Evolutionary conservation across 2,888 invertebrate species (phyloP).

Genomic region (Parnassius mnemosyne): DNA sequence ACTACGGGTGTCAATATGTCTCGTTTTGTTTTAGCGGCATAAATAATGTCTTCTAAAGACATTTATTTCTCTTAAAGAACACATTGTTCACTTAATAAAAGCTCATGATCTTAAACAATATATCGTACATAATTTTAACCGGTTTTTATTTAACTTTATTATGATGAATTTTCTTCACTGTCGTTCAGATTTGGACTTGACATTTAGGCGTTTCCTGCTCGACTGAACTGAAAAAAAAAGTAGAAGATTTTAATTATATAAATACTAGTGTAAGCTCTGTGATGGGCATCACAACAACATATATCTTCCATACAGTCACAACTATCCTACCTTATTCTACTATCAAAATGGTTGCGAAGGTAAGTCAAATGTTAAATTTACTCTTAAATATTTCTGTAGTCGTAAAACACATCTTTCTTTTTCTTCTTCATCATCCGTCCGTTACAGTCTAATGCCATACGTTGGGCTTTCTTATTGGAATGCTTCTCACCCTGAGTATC

Average conservation of each 20-base stretch:
- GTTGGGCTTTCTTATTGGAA: not conserved
- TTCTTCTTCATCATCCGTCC: too few species aligned
- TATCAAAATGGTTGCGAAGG: slow-evolving; percentile 67
- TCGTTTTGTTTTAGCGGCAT: too few species aligned
- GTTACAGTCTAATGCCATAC: too few species aligned
- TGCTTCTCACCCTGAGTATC: not conserved
- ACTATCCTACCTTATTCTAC: slow-evolving; percentile 33
- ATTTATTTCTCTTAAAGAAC: too few species aligned
- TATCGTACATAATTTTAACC: slow-evolving; percentile 12
- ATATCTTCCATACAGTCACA: slow-evolving; percentile 53
- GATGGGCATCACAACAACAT: slow-evolving; percentile 43
- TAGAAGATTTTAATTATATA: slow-evolving; percentile 42
- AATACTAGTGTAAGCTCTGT: slow-evolving; percentile 36
- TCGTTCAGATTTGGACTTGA: slow-evolving; percentile 21
- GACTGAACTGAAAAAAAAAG: slow-evolving; percentile 14
- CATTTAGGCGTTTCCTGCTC: slow-evolving; percentile 22
- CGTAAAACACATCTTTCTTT: too few species aligned
- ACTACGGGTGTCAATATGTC: too few species aligned
- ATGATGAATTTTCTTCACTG: slow-evolving; percentile 3
- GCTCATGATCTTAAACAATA: not conserved
- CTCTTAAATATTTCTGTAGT: not conserved
- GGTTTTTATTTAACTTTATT: slow-evolving; percentile 15
- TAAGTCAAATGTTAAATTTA: slow-evolving; percentile 33
- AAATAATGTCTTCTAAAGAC: too few species aligned
- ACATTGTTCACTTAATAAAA: too few species aligned